Conservation (phyloP, 2,888 invertebrate genomes). For the Kuschelorhynchus macadamiae region DNA sequence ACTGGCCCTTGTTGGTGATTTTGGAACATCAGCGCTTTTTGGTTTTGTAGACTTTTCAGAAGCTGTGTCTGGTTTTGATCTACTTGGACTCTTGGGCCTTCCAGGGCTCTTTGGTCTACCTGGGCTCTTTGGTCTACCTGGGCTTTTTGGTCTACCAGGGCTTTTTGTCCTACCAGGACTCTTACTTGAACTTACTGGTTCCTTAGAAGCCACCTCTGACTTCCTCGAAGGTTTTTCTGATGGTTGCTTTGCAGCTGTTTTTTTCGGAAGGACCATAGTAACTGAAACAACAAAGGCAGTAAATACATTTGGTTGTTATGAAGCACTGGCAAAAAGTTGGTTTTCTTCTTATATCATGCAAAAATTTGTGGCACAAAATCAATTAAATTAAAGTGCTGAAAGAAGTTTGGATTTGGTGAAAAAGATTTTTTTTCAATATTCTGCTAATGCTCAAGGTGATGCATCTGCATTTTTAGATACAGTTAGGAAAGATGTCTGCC, state of each 20-base stretch:
- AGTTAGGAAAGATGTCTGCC: too few species aligned
- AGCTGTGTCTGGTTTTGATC: slow-evolving; percentile 35
- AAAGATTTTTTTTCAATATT: too few species aligned
- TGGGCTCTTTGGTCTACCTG: slow-evolving; percentile 8
- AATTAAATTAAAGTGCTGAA: too few species aligned
- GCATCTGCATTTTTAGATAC: too few species aligned
- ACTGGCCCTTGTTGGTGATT: slow-evolving; percentile 15
- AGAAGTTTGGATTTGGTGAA: too few species aligned
- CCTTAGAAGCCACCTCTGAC: slow-evolving; percentile 64
- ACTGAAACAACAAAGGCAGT: slow-evolving; percentile 23
- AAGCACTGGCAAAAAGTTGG: too few species aligned
- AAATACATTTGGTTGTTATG: too few species aligned
- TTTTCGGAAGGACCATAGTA: slow-evolving; percentile 50
- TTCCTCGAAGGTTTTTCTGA: slow-evolving; percentile 37
- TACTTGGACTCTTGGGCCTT: too few species aligned
- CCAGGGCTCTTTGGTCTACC: slow-evolving; percentile 31
- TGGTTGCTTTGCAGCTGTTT: slow-evolving; percentile 41
- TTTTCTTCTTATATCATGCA: too few species aligned
- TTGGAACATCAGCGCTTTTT: background rate
- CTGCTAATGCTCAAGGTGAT: too few species aligned
- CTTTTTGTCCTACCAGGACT: slow-evolving; percentile 60
- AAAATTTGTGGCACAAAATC: too few species aligned
- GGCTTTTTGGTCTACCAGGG: slow-evolving; percentile 49
- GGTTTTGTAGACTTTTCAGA: slow-evolving; percentile 43
- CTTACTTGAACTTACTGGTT: slow-evolving; percentile 59